A percentile compares a stretch with the other conserved stretches of the same genome.
Conservation (phyloP, 1,140 invertebrate species). For the Drosophila azteca region DNA sequence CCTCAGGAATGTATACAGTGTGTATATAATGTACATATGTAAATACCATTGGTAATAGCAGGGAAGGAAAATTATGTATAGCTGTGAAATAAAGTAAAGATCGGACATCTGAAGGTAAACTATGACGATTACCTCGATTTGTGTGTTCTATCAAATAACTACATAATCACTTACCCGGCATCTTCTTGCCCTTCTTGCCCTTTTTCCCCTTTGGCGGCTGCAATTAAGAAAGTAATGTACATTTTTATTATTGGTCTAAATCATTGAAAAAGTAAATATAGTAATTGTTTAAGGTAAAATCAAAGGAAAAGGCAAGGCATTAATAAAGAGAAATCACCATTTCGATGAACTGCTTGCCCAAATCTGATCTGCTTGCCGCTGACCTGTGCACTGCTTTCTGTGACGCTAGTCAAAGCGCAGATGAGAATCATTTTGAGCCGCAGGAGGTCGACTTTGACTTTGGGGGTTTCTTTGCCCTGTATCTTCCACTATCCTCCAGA, state of each 20-base stretch:
- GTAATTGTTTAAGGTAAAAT: background rate
- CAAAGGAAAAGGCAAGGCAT: background rate
- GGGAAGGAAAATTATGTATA: no score
- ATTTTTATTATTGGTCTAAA: background rate
- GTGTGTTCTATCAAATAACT: background rate
- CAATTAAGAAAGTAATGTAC: background rate
- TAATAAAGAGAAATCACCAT: background rate
- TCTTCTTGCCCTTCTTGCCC: slow-evolving; percentile 77
- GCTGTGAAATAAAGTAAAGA: no score
- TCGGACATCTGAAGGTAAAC: no score
- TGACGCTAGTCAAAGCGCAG: slow-evolving; percentile 14
- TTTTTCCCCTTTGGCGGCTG: slow-evolving; percentile 76
- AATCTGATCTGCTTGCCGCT: no score
- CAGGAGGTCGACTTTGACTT: slow-evolving; percentile 4
- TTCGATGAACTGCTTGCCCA: no score
- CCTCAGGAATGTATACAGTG: no score
- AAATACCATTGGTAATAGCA: no score
- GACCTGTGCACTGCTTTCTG: background rate
- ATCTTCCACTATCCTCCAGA: slow-evolving; percentile 39
- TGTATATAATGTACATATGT: no score
- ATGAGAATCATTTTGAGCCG: slow-evolving; percentile 2
- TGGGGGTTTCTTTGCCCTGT: background rate
- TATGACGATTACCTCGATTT: no score
- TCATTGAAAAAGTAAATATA: background rate
- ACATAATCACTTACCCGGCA: slow-evolving; percentile 68